phyloP scores from a whole-genome alignment of 2,888 invertebrate species.

The Plusia festucae region DNA sequence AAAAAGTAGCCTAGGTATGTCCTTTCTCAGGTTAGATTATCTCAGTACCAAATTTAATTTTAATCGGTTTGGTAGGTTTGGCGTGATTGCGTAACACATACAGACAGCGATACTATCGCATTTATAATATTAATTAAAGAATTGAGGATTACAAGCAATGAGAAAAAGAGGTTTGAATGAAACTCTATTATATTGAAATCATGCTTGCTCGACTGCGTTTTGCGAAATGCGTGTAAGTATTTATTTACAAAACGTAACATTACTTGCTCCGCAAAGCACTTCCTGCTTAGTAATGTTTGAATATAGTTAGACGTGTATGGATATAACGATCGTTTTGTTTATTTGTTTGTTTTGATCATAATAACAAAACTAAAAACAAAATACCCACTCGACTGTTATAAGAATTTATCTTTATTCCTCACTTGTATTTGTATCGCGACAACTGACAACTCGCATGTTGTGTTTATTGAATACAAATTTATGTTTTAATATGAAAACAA shows the following conservation, averaged over 20 bases:
- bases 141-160: no score
- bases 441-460: neutral
- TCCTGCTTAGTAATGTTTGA: constrained; percentile 18
- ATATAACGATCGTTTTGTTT: constrained; percentile 11
- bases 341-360: constrained; percentile 13
- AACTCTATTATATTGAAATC: constrained; percentile 10
- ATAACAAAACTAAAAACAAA: neutral
- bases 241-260: constrained; percentile 11
- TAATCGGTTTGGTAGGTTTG: no score
- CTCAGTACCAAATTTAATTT: no score
- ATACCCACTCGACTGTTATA: neutral
- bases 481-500: neutral
- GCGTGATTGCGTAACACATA: no score
- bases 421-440: constrained; percentile 5
- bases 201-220: constrained; percentile 10
- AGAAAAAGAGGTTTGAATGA: neutral
- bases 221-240: constrained; percentile 13
- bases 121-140: no score
- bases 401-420: neutral
- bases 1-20: no score
- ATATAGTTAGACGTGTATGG: neutral
- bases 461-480: constrained; percentile 11
- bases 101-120: no score
- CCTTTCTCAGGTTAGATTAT: no score
- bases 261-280: constrained; percentile 13